Base-by-base conservation (phyloP, 2,113 vertebrate genomes). In the Gambusia holbrooki region DNA sequence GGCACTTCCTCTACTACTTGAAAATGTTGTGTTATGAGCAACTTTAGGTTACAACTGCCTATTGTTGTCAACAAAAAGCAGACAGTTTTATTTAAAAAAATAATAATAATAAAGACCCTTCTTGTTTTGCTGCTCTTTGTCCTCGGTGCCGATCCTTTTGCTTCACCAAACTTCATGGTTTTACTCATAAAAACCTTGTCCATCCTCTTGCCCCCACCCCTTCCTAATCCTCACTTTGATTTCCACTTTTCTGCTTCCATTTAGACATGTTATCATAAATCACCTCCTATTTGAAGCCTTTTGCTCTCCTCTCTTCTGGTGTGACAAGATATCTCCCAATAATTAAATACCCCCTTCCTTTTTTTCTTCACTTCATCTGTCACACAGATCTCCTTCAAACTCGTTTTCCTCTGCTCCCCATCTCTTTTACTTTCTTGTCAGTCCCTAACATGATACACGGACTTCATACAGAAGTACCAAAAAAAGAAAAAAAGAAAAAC, bases 241-340 rank as follows among this genome's bases (percentile, higher is more conserved):
- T 60, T 22, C 68, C 30, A 2, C 54, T 70, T 70, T 66, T 71
- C 19, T 58, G 62, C 27, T 66, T 79, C 62, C 65, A 73, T 70
- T 85, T 79, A 84, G 82, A 81, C 62, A 62, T 62, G 64, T 73
- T 64, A 13, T 73, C 65, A 71, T 82, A 58, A 78, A 83, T 81
- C 73, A 54, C 35, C 30, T 35, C 69, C 33, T 71, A 32, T 30
- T 17, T 2, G 19, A 48, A 13, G 54, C 62, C 48, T 25, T 14
- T 35, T 51, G 40, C 61, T 65, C 48, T 64, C 28, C 29, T 72
- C 27, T 84, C 33, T 32, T 76, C 48, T 69, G 61, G 74, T 79
- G 73, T 63, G 22, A 45, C 62, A 63, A 32, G 35, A 22, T 51
- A 48, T 66, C 7, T 42, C n/a, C 35, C 48, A 74, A 12, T 58